These are phyloP conservation scores for Haliclystus octoradiatus DNA, from an alignment of 30 jellyfish, hydroid and myxozoan genomes.

Conservation along the genomic window DNA sequence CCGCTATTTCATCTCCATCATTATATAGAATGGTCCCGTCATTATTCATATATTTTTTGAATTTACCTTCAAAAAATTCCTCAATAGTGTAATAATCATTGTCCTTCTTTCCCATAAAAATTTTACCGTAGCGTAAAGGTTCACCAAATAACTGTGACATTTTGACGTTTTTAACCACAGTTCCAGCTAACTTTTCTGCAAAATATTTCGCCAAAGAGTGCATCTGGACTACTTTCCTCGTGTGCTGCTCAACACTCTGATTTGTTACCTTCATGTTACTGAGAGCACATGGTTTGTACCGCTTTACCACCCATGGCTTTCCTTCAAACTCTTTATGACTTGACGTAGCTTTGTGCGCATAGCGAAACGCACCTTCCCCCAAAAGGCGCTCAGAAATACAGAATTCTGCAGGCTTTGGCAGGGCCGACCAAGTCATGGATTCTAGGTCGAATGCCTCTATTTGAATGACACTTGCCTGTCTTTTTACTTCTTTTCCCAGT, in stretches of 20 bases:
- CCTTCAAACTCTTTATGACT: not conserved
- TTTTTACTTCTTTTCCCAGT: slow-evolving; percentile 8
- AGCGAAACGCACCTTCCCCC: slow-evolving; percentile 19
- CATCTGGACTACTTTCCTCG: too few species aligned
- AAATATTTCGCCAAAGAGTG: too few species aligned
- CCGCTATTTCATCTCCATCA: not conserved
- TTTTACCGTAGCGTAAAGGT: too few species aligned
- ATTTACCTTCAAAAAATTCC: slow-evolving; percentile 14
- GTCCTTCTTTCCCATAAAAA: too few species aligned
- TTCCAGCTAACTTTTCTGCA: too few species aligned
- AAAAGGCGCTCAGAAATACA: slow-evolving; percentile 3
- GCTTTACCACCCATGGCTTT: slow-evolving; percentile 17
- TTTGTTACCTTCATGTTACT: too few species aligned
- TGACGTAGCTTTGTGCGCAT: slow-evolving; percentile 13
- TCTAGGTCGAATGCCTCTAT: not conserved
- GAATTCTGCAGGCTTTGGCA: slow-evolving; percentile 6
- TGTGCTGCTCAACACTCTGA: too few species aligned
- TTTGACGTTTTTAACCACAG: too few species aligned
- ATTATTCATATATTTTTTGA: slow-evolving; percentile 12
- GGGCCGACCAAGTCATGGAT: slow-evolving; percentile 5
- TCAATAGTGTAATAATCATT: slow-evolving; percentile 11
- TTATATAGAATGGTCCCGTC: slow-evolving; percentile 6
- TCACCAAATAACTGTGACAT: too few species aligned
- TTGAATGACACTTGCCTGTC: slow-evolving; percentile 1
- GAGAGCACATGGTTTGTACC: not conserved